Base-by-base conservation (phyloP, 2,797 vertebrate genomes). In the Benthosema pterotum region DNA sequence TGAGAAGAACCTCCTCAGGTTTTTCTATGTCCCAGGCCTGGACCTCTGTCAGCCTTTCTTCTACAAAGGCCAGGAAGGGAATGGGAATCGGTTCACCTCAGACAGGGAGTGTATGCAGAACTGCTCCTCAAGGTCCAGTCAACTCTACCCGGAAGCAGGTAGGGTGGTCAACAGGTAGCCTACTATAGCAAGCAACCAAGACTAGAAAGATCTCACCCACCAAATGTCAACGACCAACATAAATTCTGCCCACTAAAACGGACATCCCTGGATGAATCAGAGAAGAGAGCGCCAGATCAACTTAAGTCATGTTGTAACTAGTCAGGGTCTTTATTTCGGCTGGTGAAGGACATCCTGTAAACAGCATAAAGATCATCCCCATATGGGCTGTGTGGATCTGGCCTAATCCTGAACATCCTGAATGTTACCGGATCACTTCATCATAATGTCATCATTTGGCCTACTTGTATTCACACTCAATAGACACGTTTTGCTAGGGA, bases 121-220 rank as follows among this genome's bases (percentile, higher is more conserved):
- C 0, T 83, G 82, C 55, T 71, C 42, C 1, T 0, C 5, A 0
- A 13, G 54, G 1, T 15, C 14, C 8, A 0, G 18, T 0, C 4
- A 52, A 2, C 5, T 67, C 11, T 81, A 79, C 52, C 82, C 82
- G 11, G 38, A 7, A 2, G 62, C 50, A 48, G 73, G 82, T 84
- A 72, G 45, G n/a, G 43, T 45, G 4, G 45, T 13, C 45, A 14
- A 46, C 45, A 13, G 45, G n/a, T n/a, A n/a, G n/a, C n/a, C n/a
- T n/a, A n/a, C n/a, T n/a, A n/a, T n/a, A n/a, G n/a, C n/a, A n/a
- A n/a, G n/a, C n/a, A n/a, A n/a, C n/a, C n/a, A n/a, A n/a, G n/a
- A n/a, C n/a, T n/a, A n/a, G n/a, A n/a, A n/a, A n/a, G n/a, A n/a
- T n/a, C n/a, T n/a, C n/a, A n/a, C n/a, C n/a, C n/a, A n/a, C n/a